Percentiles rank a stretch among this genome's conserved stretches.
Evolutionary conservation across 2,888 invertebrate species (phyloP).

Genomic region (Apantesis nais): DNA sequence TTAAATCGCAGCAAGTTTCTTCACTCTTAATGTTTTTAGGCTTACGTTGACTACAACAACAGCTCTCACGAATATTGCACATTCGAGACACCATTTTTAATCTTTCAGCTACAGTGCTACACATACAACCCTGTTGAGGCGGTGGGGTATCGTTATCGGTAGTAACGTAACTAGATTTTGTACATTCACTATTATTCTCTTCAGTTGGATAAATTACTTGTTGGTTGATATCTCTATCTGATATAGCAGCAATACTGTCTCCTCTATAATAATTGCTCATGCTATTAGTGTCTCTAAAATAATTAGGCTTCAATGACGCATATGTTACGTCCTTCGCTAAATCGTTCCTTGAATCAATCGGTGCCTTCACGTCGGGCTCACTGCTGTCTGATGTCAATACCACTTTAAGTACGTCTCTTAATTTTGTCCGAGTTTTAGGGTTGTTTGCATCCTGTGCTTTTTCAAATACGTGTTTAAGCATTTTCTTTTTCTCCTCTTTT

Average conservation of each 20-base stretch:
- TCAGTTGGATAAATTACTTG: conserved; percentile 48
- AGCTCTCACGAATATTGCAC: conserved; percentile 33
- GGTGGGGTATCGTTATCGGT: conserved; percentile 31
- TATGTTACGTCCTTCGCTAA: conserved; percentile 57
- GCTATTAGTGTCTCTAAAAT: conserved; percentile 59
- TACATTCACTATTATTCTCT: conserved; percentile 44
- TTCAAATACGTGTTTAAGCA: conserved; percentile 63
- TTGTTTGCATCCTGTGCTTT: conserved; percentile 55
- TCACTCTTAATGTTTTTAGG: conserved; percentile 43
- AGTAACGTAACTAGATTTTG: conserved; percentile 33
- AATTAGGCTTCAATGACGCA: conserved; percentile 56
- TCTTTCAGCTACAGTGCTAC: conserved; percentile 59
- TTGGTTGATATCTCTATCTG: conserved; percentile 37
- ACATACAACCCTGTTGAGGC: conserved; percentile 53
- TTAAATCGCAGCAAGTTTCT: conserved; percentile 59
- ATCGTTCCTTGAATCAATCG: conserved; percentile 40
- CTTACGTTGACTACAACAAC: conserved; percentile 54
- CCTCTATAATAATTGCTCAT: conserved; percentile 60
- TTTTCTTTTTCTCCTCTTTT: conserved; percentile 61
- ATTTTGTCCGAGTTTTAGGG: conserved; percentile 54
- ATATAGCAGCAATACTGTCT: conserved; percentile 42
- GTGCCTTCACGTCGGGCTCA: conserved; percentile 47
- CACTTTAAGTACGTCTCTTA: conserved; percentile 60
- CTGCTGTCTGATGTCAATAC: conserved; percentile 67
- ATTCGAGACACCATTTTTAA: conserved; percentile 51